Percentiles rank a stretch among this genome's conserved stretches.
These are phyloP conservation scores for Carcinoscorpius rotundicauda DNA, from an alignment of 1,140 invertebrate genomes.

Conservation along the genomic window DNA sequence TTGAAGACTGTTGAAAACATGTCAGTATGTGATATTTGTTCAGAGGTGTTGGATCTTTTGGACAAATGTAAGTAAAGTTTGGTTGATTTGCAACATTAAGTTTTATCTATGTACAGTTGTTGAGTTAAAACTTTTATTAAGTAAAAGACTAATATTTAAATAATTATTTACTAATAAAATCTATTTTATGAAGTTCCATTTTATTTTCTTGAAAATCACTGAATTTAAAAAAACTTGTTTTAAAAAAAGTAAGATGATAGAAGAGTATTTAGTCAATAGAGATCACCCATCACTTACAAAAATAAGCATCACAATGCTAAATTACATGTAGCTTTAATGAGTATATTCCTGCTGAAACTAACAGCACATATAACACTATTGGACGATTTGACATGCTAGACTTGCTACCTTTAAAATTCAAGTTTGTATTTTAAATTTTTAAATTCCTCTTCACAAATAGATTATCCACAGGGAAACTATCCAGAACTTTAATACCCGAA, in stretches of 20 bases:
- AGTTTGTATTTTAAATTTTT: too few relatives aligned
- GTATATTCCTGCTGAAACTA: too few relatives aligned
- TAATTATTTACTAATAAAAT: slow-evolving; percentile 1
- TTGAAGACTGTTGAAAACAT: neutral
- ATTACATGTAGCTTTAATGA: too few relatives aligned
- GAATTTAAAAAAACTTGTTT: slow-evolving; percentile 1
- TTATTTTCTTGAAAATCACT: slow-evolving; percentile 3
- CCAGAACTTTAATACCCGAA: too few relatives aligned
- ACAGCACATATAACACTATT: too few relatives aligned
- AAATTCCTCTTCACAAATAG: too few relatives aligned
- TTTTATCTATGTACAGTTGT: neutral
- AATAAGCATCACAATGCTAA: too few relatives aligned
- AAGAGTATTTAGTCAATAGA: too few relatives aligned
- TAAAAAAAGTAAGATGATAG: neutral
- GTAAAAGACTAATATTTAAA: slow-evolving; percentile 1
- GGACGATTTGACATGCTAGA: too few relatives aligned
- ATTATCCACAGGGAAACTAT: too few relatives aligned
- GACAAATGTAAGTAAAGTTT: slow-evolving; percentile 30
- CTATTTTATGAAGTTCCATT: slow-evolving; percentile 4
- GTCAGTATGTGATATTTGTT: slow-evolving; percentile 33
- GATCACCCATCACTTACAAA: too few relatives aligned
- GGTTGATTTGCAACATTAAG: neutral
- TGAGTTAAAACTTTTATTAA: neutral
- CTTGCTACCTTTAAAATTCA: too few relatives aligned
- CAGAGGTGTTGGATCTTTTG: slow-evolving; percentile 30